Conservation (phyloP, 1,140 invertebrate species). For the Asbolus verrucosus region DNA sequence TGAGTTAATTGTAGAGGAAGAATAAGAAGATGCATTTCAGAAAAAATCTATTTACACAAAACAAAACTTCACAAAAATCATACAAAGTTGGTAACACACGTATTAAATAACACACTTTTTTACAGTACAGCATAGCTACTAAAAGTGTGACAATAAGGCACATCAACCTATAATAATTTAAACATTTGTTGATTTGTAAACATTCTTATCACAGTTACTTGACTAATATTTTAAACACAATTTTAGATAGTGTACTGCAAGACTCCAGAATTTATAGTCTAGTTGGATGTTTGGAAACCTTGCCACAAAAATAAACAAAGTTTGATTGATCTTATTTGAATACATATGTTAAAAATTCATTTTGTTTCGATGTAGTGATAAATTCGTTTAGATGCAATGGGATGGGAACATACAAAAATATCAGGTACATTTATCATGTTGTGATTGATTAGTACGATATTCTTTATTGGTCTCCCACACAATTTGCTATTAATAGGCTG, state of each 20-base stretch:
- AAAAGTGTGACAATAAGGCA: slow-evolving; percentile 28
- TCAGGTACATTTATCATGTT: slow-evolving; percentile 15
- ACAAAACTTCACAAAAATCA: slow-evolving; percentile 3
- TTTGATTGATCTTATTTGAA: no score
- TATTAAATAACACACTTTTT: slow-evolving; percentile 3
- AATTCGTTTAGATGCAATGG: slow-evolving; percentile 5
- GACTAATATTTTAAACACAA: slow-evolving; percentile 1
- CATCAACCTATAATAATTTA: slow-evolving; percentile 18
- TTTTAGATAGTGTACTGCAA: slow-evolving; percentile 2
- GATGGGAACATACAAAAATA: not conserved
- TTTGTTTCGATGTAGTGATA: slow-evolving; percentile 12
- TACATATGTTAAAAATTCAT: not conserved
- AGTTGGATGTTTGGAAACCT: not conserved
- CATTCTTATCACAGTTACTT: slow-evolving; percentile 29
- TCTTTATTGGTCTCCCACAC: not conserved
- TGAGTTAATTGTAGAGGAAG: no score
- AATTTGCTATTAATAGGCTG: no score
- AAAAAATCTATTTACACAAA: slow-evolving; percentile 2
- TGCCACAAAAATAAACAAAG: not conserved
- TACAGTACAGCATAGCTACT: not conserved
- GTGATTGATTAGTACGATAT: slow-evolving; percentile 1
- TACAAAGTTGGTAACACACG: slow-evolving; percentile 14
- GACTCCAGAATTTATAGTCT: not conserved
- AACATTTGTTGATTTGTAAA: slow-evolving; percentile 30
- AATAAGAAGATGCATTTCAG: not conserved